Base-by-base conservation (phyloP, 2,113 vertebrate species). In the Pollimyrus isidori region DNA sequence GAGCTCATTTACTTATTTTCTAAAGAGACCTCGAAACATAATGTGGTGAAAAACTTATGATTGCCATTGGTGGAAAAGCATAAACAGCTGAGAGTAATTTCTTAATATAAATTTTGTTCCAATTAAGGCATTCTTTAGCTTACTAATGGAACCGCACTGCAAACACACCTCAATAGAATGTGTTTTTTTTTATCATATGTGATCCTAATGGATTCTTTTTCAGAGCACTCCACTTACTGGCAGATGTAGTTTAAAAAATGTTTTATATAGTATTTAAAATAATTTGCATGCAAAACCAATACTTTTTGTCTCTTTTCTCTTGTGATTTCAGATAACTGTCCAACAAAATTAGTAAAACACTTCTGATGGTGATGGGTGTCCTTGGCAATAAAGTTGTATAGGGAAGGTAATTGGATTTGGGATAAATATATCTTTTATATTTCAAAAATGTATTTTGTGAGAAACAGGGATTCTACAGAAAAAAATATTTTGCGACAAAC, bases 11-110 rank as follows among this genome's bases (percentile, higher is more conserved):
- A 56, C 50, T 89, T 83, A 88, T 88, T 89, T 89, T 83, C 48
- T 82, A 82, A 56, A 89, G 76, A 89, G 88, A 73, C 73, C 69
- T 80, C 69, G 26, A 35, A 89, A 56, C 46, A 88, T 88, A 89
- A 83, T 35, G 76, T 26, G 5, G 21, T 42, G 48, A 89, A 80
- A 50, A 65, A 50, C 23, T 52, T 52, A 30, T 15, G 85, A 52
- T 80, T 80, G 50, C 46, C 46, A 88, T 48, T 15, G 50, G 26
- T 50, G 26, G 45, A n/a, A 46, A 48, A 19, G 50, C 85, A 53
- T 26, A 53, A 39, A 7, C 11, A 17, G 50, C 15, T 53, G 83
- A 45, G 73, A 19, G 83, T 85, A 21, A 23, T 87, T 87, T 21
- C 30, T 87, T 87, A 50, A 49, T 86, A 50, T 52, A 50, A 86